phyloP scores from a whole-genome alignment of 2,113 vertebrate genomes.

The Oncorhynchus tshawytscha region DNA sequence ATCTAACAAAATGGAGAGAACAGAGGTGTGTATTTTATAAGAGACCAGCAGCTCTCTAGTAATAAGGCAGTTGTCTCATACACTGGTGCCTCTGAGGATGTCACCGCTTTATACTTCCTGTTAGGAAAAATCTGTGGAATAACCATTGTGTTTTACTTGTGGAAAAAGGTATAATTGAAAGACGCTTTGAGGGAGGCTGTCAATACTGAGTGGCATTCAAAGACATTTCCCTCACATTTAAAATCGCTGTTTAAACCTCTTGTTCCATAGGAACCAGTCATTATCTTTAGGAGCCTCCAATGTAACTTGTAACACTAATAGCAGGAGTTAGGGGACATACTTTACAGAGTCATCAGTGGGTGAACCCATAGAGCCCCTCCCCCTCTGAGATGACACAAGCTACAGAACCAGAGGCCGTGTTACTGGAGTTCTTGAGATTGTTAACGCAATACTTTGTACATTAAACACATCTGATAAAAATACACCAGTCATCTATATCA shows the following conservation, averaged over 20 bases:
- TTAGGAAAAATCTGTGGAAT: background rate
- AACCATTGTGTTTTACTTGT: constrained; percentile 22
- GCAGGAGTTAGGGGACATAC: background rate
- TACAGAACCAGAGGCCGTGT: background rate
- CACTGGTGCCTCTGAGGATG: background rate
- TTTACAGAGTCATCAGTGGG: constrained; percentile 9
- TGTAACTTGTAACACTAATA: background rate
- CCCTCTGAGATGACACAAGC: background rate
- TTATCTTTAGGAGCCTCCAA: background rate
- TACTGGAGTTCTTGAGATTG: background rate
- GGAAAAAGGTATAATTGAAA: background rate
- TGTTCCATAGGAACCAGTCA: constrained; percentile 62
- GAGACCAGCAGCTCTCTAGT: background rate
- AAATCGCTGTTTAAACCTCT: constrained; percentile 26
- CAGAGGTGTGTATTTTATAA: too few relatives aligned
- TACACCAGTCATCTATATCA: background rate
- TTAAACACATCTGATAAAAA: constrained; percentile 27
- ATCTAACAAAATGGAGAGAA: too few relatives aligned
- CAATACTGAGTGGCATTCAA: background rate
- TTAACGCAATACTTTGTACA: constrained; percentile 28
- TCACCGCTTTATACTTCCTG: background rate
- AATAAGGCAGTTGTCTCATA: background rate
- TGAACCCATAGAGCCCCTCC: background rate
- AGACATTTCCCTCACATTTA: constrained; percentile 1
- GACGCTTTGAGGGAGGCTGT: background rate